phyloP scores from a whole-genome alignment of 2,113 vertebrate genomes.

The Macaca fascicularis region T2T-MFA8v1.1 NC_088386.1:9186501-9187000 shows the following conservation, averaged over 20 bases:
- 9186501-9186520: background rate
- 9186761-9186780: background rate
- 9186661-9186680: background rate
- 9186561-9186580: background rate
- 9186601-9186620: background rate
- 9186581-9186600: background rate
- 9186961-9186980: background rate
- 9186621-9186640: background rate
- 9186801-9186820: background rate
- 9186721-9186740: background rate
- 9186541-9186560: background rate
- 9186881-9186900: background rate
- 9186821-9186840: background rate
- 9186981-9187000: background rate
- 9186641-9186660: background rate
- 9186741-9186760: background rate
- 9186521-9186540: background rate
- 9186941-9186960: background rate
- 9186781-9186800: background rate
- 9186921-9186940: background rate
- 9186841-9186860: background rate
- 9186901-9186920: background rate
- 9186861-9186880: background rate
- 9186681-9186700: fast-evolving
- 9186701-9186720: background rate